These are phyloP conservation scores for Euura saliciscinereae DNA, from an alignment of 1,140 invertebrate genomes.

Conservation along the genomic window DNA sequence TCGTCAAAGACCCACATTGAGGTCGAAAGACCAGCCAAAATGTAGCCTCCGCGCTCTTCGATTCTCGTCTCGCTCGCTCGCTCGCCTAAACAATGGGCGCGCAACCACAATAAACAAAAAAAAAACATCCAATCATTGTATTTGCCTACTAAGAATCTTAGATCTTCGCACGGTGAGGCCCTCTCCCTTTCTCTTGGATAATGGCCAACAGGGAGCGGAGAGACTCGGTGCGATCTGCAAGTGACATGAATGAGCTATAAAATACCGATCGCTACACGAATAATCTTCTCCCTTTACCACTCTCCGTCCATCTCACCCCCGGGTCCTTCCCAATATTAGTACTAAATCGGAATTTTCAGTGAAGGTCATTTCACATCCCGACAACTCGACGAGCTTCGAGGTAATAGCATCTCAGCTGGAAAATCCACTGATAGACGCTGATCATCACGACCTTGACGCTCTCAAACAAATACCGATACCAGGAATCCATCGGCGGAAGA, in stretches of 20 bases:
- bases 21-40: neutral
- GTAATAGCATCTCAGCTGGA: slow-evolving; percentile 61
- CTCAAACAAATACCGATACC: slow-evolving; percentile 51
- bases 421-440: slow-evolving; percentile 59
- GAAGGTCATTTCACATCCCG: slow-evolving; percentile 57
- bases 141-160: neutral
- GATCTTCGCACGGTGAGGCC: neutral
- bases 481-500: slow-evolving; percentile 44
- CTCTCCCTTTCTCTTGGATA: neutral
- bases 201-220: neutral
- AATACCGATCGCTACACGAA: too few relatives aligned
- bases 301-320: too few relatives aligned
- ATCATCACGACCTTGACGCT: slow-evolving; percentile 50
- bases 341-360: slow-evolving; percentile 44
- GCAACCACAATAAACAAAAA: neutral
- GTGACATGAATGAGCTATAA: too few relatives aligned
- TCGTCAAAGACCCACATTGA: neutral
- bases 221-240: too few relatives aligned
- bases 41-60: slow-evolving; percentile 12
- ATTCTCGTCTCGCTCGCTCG: slow-evolving; percentile 9
- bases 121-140: neutral
- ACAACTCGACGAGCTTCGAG: slow-evolving; percentile 58
- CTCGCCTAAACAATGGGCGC: neutral
- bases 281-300: too few relatives aligned
- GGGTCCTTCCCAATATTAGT: neutral